These are phyloP conservation scores for Chelonus formosanus DNA, from an alignment of 2,888 invertebrate genomes.

Conservation along the genomic window DNA sequence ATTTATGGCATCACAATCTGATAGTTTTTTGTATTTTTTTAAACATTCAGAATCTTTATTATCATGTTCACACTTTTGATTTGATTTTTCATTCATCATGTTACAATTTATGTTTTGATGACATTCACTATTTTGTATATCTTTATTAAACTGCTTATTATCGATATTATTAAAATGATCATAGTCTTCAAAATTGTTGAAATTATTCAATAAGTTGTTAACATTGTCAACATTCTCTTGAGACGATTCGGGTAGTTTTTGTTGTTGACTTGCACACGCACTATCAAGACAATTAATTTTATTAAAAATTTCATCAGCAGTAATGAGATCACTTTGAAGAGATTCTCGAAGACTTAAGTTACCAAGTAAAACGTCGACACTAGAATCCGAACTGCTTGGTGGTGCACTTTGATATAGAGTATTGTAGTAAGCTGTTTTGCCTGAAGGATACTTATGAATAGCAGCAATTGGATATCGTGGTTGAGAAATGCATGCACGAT, in stretches of 20 bases:
- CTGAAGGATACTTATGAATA: background rate
- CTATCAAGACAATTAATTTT: conserved; percentile 49
- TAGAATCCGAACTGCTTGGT: conserved; percentile 54
- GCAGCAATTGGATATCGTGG: conserved; percentile 44
- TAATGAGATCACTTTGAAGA: conserved; percentile 52
- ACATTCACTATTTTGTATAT: too few species aligned
- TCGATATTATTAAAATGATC: background rate
- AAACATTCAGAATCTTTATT: too few species aligned
- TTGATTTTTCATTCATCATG: too few species aligned
- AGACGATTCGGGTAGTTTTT: background rate
- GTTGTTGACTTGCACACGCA: conserved; percentile 29
- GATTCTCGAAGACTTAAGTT: conserved; percentile 58
- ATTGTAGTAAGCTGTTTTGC: conserved; percentile 39
- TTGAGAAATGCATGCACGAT: conserved; percentile 49
- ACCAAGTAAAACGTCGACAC: conserved; percentile 57
- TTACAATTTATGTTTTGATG: too few species aligned
- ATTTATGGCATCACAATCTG: conserved; percentile 57
- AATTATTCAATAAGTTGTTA: background rate
- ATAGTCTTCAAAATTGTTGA: conserved; percentile 28
- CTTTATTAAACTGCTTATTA: background rate
- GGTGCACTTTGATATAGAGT: conserved; percentile 49
- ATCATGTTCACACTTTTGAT: too few species aligned
- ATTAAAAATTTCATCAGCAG: conserved; percentile 50
- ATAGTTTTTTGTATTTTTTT: conserved; percentile 38
- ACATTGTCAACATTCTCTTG: background rate